These are phyloP conservation scores for Pediacus dermestoides DNA, from an alignment of 2,888 invertebrate species.

Conservation along the genomic window DNA sequence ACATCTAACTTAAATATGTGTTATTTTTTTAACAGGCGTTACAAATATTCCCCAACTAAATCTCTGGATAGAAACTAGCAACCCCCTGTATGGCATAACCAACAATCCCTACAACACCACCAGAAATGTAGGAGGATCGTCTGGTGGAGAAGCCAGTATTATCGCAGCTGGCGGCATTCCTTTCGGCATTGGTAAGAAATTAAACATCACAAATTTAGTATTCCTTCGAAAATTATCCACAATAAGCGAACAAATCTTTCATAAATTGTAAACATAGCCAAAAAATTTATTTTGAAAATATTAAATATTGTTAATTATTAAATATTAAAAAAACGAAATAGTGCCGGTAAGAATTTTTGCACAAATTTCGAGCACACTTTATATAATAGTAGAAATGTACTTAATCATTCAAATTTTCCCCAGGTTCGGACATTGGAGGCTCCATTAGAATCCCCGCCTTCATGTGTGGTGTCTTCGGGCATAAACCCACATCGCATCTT, in stretches of 20 bases:
- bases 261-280: too few species aligned
- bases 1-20: too few species aligned
- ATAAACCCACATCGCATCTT: slow-evolving; percentile 65
- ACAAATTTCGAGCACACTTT: too few species aligned
- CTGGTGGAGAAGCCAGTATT: slow-evolving; percentile 80
- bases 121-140: slow-evolving; percentile 86
- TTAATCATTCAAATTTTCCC: slow-evolving; percentile 22
- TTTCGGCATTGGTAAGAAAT: slow-evolving; percentile 68
- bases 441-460: slow-evolving; percentile 90
- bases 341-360: too few species aligned
- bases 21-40: too few species aligned
- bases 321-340: too few species aligned
- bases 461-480: slow-evolving; percentile 85
- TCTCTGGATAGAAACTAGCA: slow-evolving; percentile 87
- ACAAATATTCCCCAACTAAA: slow-evolving; percentile 95
- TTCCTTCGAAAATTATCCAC: too few species aligned
- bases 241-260: too few species aligned
- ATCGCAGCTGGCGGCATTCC: slow-evolving; percentile 76
- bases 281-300: too few species aligned
- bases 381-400: too few species aligned
- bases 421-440: slow-evolving; percentile 91
- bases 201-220: too few species aligned
- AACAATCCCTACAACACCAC: slow-evolving; percentile 88
- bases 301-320: too few species aligned
- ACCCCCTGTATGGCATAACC: slow-evolving; percentile 84